A percentile compares a stretch with the other conserved stretches of the same genome.
Conservation (phyloP, 2,888 invertebrate genomes). For the Lithophane ornitopus region DNA sequence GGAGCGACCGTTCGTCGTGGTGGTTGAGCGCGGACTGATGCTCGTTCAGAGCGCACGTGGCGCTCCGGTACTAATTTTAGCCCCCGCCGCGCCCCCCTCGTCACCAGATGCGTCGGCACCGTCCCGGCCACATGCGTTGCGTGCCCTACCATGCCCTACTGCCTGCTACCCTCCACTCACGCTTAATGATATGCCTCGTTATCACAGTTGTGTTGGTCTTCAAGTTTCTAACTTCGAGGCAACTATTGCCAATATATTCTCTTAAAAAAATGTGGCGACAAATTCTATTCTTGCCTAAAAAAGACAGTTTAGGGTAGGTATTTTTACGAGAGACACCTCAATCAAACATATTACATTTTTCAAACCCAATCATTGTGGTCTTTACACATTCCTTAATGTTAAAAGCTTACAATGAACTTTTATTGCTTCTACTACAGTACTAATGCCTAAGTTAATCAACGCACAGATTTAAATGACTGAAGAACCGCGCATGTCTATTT, state of each 20-base stretch:
- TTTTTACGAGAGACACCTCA: background rate
- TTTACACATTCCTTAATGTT: background rate
- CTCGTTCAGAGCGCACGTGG: conserved; percentile 86
- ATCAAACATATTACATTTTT: background rate
- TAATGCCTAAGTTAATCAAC: conserved; percentile 2
- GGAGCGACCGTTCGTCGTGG: conserved; percentile 79
- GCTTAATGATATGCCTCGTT: conserved; percentile 88
- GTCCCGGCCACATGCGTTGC: conserved; percentile 87
- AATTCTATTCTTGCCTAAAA: background rate
- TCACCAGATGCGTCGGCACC: conserved; percentile 87
- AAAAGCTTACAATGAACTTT: conserved; percentile 10
- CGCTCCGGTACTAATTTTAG: conserved; percentile 91
- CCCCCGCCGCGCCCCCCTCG: conserved; percentile 90
- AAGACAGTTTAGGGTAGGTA: background rate
- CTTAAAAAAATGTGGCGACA: background rate
- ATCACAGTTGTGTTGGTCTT: conserved; percentile 78
- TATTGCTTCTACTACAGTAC: background rate
- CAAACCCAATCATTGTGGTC: background rate
- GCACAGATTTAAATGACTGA: conserved; percentile 20
- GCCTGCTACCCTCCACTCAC: conserved; percentile 83
- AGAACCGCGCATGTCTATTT: conserved; percentile 20
- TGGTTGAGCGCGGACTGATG: conserved; percentile 87
- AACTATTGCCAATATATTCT: conserved; percentile 36
- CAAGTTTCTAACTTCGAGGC: conserved; percentile 46
- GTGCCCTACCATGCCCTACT: conserved; percentile 85